A percentile compares a stretch with the other conserved stretches of the same genome.
Conservation (phyloP, 2,113 vertebrate species). For the Nansenia antarctica region DNA sequence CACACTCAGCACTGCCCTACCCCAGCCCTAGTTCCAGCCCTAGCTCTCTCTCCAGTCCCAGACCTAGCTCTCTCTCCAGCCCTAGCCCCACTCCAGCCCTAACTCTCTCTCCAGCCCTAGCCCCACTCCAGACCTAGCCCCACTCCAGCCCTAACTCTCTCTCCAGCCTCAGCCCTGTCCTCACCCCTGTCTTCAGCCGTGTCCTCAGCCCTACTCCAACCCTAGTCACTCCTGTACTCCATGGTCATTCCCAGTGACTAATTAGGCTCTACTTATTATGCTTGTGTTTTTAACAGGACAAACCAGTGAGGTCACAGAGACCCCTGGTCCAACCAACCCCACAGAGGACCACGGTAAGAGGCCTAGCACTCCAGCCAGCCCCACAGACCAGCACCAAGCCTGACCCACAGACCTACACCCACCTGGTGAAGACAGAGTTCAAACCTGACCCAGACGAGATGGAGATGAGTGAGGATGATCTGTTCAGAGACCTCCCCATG, state of each 20-base stretch:
- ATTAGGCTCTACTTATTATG: not conserved
- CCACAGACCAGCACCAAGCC: not conserved
- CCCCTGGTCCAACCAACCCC: not conserved
- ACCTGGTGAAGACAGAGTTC: too few relatives aligned
- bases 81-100: not conserved
- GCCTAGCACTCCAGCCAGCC: not conserved
- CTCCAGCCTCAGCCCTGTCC: not conserved
- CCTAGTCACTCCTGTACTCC: too few relatives aligned
- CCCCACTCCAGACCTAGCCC: not conserved
- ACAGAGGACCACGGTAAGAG: too few relatives aligned
- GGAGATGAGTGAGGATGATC: slow-evolving; percentile 36
- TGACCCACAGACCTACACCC: not conserved
- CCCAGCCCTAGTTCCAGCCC: not conserved
- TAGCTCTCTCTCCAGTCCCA: not conserved
- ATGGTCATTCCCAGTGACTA: not conserved
- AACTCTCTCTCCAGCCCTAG: too few relatives aligned
- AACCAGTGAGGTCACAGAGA: not conserved
- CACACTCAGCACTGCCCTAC: not conserved
- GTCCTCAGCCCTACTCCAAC: too few relatives aligned
- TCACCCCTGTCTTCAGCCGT: too few relatives aligned
- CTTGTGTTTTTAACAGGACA: slow-evolving; percentile 6
- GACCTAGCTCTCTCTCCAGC: too few relatives aligned
- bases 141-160: not conserved
- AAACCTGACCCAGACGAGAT: slow-evolving; percentile 6
- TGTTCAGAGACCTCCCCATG: slow-evolving; percentile 48